A percentile compares a stretch with the other conserved stretches of the same genome.
Conservation (phyloP, 2,888 invertebrate genomes). For the Torymus texanus region DNA sequence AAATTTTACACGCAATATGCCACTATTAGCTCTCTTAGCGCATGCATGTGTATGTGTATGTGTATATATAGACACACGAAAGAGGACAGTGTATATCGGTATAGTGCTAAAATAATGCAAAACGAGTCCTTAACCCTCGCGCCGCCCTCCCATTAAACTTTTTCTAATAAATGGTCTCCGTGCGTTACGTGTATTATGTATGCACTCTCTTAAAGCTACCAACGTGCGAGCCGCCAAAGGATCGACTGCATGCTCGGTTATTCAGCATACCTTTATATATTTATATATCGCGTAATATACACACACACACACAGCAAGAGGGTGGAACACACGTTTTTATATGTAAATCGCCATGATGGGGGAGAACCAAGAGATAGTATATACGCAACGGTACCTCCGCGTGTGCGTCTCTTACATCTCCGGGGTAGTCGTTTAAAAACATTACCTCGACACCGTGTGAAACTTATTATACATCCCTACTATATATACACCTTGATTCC, state of each 20-base stretch:
- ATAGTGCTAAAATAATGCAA: constrained; percentile 19
- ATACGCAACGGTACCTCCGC: too few species aligned
- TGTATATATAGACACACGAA: too few species aligned
- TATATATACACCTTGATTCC: not conserved
- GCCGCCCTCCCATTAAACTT: constrained; percentile 20
- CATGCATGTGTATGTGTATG: too few species aligned
- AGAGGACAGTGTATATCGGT: not conserved
- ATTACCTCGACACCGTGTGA: constrained; percentile 2
- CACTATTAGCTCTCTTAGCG: not conserved
- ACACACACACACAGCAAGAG: not conserved
- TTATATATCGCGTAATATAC: constrained; percentile 14
- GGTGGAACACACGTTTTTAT: not conserved
- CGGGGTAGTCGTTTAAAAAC: constrained; percentile 28
- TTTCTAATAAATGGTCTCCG: constrained; percentile 24
- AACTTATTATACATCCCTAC: not conserved
- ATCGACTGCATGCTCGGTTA: not conserved
- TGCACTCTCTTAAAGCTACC: too few species aligned
- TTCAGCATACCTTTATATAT: not conserved
- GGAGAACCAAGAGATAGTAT: not conserved
- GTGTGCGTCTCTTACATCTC: too few species aligned
- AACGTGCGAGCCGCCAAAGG: not conserved
- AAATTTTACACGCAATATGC: constrained; percentile 42
- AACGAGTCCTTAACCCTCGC: not conserved
- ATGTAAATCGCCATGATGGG: not conserved
- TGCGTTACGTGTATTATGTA: not conserved